These are phyloP conservation scores for Hartigia nigra DNA, from an alignment of 2,888 invertebrate species.

Conservation along the genomic window DNA sequence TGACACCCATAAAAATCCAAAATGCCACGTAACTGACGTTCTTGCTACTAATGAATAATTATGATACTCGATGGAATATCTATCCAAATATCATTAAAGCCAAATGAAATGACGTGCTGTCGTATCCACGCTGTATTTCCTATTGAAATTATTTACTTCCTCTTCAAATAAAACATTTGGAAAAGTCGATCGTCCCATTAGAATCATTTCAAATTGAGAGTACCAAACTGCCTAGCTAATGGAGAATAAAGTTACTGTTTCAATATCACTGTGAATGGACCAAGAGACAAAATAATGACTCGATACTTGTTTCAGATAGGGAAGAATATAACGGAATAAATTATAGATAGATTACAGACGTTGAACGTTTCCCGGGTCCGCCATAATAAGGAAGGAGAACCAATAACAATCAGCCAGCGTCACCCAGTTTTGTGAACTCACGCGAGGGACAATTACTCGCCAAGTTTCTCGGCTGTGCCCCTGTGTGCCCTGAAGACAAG, in stretches of 20 bases:
- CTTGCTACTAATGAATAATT: neutral
- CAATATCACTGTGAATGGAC: neutral
- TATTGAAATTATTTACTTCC: neutral
- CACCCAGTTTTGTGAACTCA: neutral
- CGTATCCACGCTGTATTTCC: neutral
- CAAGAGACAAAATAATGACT: neutral
- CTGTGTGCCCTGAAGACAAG: neutral
- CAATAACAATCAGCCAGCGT: constrained; percentile 7
- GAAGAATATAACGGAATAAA: neutral
- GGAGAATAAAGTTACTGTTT: neutral
- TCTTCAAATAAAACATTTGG: neutral
- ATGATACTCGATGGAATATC: neutral
- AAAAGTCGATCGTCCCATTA: neutral
- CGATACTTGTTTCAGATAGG: neutral
- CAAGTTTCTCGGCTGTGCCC: neutral
- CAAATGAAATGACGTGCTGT: neutral
- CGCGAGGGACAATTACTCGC: neutral
- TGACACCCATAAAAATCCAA: neutral
- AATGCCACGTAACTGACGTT: neutral
- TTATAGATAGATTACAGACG: neutral
- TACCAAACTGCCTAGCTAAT: neutral
- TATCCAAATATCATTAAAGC: neutral
- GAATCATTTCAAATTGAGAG: neutral
- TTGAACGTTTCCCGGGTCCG: neutral
- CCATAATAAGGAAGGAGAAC: neutral